Evolutionary conservation across 2,113 vertebrate species (phyloP).

Genomic region (Psettodes erumei): DNA sequence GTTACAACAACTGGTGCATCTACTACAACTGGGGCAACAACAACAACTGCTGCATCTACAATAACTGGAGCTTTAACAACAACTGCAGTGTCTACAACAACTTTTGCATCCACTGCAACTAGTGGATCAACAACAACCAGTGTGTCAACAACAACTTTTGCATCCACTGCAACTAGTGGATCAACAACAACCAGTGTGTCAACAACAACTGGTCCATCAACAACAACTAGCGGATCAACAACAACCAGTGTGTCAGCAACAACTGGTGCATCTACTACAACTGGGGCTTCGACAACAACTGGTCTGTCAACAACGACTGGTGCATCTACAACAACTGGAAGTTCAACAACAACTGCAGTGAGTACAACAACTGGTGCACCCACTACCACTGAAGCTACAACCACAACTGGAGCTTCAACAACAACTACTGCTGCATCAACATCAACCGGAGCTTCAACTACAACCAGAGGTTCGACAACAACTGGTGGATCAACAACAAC

Average conservation of each 20-base stretch:
- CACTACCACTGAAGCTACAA: not conserved
- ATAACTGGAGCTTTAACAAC: not conserved
- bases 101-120: not conserved
- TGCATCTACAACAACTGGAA: not conserved
- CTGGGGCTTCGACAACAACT: not conserved
- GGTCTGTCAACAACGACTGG: not conserved
- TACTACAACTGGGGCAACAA: not conserved
- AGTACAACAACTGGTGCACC: not conserved
- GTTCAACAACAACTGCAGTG: not conserved
- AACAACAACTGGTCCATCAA: not conserved
- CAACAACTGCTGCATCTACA: not conserved
- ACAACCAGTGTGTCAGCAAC: not conserved
- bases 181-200: not conserved
- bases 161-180: too few species aligned
- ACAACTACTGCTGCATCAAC: not conserved
- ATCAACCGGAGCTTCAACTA: not conserved
- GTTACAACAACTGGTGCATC: not conserved
- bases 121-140: not conserved
- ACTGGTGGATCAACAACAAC: not conserved
- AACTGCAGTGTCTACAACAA: not conserved
- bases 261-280: not conserved
- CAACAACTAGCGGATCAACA: not conserved
- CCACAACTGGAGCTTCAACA: not conserved
- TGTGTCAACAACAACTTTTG: not conserved
- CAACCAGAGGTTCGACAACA: not conserved